Conservation (phyloP, 2,888 invertebrate genomes). For the Eristalis intricaria region DNA sequence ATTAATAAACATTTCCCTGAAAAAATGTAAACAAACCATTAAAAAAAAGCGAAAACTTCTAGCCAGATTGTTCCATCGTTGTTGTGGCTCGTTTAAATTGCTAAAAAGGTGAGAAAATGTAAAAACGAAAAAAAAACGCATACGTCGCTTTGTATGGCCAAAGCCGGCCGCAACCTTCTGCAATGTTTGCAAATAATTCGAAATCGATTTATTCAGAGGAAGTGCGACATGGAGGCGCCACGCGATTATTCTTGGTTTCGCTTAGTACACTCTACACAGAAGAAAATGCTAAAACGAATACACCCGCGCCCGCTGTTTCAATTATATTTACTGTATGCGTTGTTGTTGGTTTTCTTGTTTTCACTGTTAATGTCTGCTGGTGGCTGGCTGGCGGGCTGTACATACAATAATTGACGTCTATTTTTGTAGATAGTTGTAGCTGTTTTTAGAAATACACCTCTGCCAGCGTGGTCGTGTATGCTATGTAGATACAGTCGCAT, state of each 20-base stretch:
- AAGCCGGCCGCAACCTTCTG: conserved; percentile 5
- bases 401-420: not conserved
- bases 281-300: not conserved
- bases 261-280: conserved; percentile 17
- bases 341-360: not conserved
- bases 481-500: conserved; percentile 11
- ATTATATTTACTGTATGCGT: not conserved
- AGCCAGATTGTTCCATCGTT: not conserved
- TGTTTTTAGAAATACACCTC: conserved; percentile 15
- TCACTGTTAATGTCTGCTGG: not conserved
- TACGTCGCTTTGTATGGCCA: not conserved
- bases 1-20: conserved; percentile 11
- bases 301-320: not conserved
- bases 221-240: conserved; percentile 67
- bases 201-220: conserved; percentile 63
- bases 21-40: conserved; percentile 38
- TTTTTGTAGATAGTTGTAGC: not conserved
- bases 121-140: not conserved
- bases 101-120: not conserved
- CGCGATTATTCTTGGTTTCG: conserved; percentile 57
- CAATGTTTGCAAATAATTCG: conserved; percentile 41
- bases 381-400: not conserved
- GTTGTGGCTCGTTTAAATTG: conserved; percentile 11
- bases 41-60: not conserved
- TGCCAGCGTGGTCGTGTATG: not conserved